Evolutionary conservation across 2,888 invertebrate species (phyloP), one percentile per base, ranked within the genome.

Genomic region (Tenodera sinensis): DNA sequence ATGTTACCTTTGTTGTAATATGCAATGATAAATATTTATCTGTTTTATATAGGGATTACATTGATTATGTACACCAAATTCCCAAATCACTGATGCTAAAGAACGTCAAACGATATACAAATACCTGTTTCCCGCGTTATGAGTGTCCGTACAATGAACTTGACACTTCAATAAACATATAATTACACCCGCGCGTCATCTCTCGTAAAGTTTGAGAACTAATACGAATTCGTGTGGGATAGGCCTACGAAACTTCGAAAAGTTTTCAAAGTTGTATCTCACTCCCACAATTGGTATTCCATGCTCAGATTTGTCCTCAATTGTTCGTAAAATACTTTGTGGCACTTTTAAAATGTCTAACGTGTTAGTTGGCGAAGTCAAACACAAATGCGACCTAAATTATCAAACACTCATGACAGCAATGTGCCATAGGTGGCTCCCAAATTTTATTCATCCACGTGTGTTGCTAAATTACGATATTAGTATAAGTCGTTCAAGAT

Each of bases 171-270:
- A 15, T 28, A 54, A 8, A 3, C 54, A 54, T 9, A 3, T 28
- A 81, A 30, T 30, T 27, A 71, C 34, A 89, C 83, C 1, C 47
- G 83, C 28, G 54, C 86, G 89, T 83, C 25, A 89, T 83, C 89
- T 89, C n/a, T 89, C 83, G 86, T 71, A 47, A 15, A 6, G 30
- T 86, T 30, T 12, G 20, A n/a, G 30, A 89, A 89, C 83, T 83
- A 89, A 14, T 54, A 83, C 42, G 86, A 89, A 86, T 82, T 83
- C 87, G 82, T 87, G 87, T 87, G 87, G 87, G 87, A 87, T 87
- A 87, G 87, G 81, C 87, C 81, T 87, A 82, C 34, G 83, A 83
- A 87, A 87, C 87, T 87, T 82, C 83, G 83, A 87, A 85, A 87
- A 87, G 82, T 87, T 87, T 83, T 25, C n/a, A 14, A 71, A 82